A percentile compares a stretch with the other conserved stretches of the same genome.
phyloP scores from a whole-genome alignment of 2,888 invertebrate genomes.

The Mesoligia furuncula region DNA sequence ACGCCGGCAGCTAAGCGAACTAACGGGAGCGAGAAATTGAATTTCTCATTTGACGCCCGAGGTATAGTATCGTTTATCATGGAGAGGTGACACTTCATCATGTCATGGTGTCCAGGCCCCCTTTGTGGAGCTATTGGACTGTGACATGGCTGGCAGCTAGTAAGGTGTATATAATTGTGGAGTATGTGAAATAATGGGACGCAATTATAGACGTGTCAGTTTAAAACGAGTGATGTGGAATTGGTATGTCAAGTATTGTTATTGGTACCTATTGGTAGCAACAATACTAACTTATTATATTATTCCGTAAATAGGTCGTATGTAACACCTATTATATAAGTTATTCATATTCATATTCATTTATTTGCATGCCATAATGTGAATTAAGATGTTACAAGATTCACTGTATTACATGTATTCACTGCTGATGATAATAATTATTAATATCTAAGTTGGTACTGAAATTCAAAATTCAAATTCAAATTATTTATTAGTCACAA shows the following conservation, averaged over 20 bases:
- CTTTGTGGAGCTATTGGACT: slow-evolving; percentile 81
- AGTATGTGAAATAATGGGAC: slow-evolving; percentile 41
- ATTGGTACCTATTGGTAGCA: not conserved
- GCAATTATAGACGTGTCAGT: slow-evolving; percentile 56
- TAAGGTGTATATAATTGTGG: slow-evolving; percentile 62
- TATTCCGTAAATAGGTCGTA: not conserved
- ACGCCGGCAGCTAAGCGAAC: slow-evolving; percentile 67
- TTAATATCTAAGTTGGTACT: not conserved
- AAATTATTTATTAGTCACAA: too few relatives aligned
- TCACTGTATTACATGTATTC: too few relatives aligned
- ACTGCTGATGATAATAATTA: not conserved
- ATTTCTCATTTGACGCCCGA: slow-evolving; percentile 86
- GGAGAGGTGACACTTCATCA: slow-evolving; percentile 86
- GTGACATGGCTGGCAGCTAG: slow-evolving; percentile 80
- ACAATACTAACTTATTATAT: not conserved
- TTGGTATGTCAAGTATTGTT: slow-evolving; percentile 6
- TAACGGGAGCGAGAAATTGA: slow-evolving; percentile 87
- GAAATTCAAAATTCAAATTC: too few relatives aligned
- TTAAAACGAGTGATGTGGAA: slow-evolving; percentile 25
- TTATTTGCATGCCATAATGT: too few relatives aligned
- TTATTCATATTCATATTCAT: too few relatives aligned
- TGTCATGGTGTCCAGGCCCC: slow-evolving; percentile 81
- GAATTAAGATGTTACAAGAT: too few relatives aligned
- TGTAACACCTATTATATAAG: not conserved
- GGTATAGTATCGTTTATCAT: slow-evolving; percentile 84